Percentiles rank a stretch among this genome's conserved stretches.
Conservation (phyloP, 2,113 vertebrate genomes). For the Malaclemys terrapin region DNA sequence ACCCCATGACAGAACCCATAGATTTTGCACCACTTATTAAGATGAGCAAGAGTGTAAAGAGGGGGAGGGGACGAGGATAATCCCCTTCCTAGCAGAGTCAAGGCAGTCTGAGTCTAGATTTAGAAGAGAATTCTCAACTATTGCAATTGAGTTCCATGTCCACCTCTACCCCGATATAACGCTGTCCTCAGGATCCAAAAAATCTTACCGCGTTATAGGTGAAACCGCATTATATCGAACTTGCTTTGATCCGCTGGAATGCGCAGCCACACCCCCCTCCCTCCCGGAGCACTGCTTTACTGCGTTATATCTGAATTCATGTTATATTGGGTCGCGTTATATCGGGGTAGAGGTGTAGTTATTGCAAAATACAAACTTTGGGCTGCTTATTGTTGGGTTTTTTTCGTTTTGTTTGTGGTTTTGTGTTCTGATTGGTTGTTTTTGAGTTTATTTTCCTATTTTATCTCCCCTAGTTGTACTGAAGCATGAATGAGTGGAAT, state of each 20-base stretch:
- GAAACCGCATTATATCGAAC: too few species aligned
- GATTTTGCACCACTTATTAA: neutral
- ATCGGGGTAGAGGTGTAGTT: too few species aligned
- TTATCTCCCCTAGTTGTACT: fast-evolving
- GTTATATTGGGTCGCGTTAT: too few species aligned
- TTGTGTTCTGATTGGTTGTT: neutral
- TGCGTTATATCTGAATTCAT: too few species aligned
- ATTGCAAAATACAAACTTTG: neutral
- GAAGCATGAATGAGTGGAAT: fast-evolving
- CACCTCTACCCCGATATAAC: too few species aligned
- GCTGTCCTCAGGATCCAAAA: too few species aligned
- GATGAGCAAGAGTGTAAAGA: neutral
- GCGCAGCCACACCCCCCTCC: too few species aligned
- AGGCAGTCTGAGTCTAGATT: neutral
- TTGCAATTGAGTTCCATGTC: neutral
- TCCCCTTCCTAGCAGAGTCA: fast-evolving
- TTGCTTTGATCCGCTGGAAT: too few species aligned
- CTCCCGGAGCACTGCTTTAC: too few species aligned
- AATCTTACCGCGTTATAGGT: too few species aligned
- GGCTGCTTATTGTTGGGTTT: fast-evolving
- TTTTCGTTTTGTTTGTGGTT: neutral
- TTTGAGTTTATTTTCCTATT: neutral
- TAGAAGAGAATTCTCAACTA: neutral
- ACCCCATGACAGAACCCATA: neutral
- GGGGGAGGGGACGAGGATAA: neutral